phyloP scores from a whole-genome alignment of 2,888 invertebrate species.

The Allophyes oxyacanthae region DNA sequence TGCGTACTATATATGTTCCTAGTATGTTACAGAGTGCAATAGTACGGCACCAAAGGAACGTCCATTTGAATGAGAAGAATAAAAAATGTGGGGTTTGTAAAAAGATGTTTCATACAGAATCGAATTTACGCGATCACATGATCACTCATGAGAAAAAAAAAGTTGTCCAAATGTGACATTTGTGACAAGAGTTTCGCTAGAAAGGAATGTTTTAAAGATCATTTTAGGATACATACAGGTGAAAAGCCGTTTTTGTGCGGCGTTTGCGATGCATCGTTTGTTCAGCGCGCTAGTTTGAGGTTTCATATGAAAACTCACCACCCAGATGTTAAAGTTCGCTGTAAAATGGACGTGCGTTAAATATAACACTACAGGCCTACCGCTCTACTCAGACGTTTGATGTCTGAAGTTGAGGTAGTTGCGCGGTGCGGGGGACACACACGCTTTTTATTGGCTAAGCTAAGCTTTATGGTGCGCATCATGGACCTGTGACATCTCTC shows the following conservation, averaged over 20 bases:
- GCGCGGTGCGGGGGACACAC: too few relatives aligned
- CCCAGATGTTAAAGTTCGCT: too few relatives aligned
- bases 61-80: constrained; percentile 4
- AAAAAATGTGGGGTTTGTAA: not conserved
- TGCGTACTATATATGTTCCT: too few relatives aligned
- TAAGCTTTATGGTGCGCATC: too few relatives aligned
- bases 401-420: too few relatives aligned
- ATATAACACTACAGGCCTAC: too few relatives aligned
- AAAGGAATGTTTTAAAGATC: not conserved
- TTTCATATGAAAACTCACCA: not conserved
- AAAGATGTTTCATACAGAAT: not conserved
- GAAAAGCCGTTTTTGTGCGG: not conserved
- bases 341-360: too few relatives aligned
- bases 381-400: too few relatives aligned
- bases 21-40: not conserved
- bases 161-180: not conserved
- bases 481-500: too few relatives aligned
- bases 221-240: not conserved
- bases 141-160: not conserved
- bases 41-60: constrained; percentile 2
- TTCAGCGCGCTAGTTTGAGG: constrained; percentile 1
- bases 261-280: not conserved
- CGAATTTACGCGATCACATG: constrained; percentile 2
- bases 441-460: too few relatives aligned
- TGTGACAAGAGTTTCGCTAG: not conserved